A percentile compares a stretch with the other conserved stretches of the same genome.
Conservation (phyloP, 2,113 vertebrate species). For the Microtus montanus region DNA sequence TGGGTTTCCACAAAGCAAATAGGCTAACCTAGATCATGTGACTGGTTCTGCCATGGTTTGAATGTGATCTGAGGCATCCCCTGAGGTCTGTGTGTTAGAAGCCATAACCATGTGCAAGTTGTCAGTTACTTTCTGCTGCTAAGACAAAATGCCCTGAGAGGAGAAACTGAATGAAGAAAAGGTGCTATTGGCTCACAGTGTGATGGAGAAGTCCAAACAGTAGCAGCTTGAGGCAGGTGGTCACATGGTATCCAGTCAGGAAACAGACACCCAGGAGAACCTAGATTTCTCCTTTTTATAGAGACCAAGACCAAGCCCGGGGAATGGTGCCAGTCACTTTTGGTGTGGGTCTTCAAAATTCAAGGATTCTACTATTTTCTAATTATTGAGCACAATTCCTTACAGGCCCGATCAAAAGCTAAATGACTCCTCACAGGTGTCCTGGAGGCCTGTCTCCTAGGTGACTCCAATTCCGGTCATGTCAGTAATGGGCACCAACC, state of each 20-base stretch:
- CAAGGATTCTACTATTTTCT: not conserved
- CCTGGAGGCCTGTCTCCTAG: not conserved
- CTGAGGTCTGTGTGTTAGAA: accelerated
- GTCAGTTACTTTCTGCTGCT: not conserved
- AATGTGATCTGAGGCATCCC: not conserved
- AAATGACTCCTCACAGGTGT: not conserved
- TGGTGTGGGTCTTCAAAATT: not conserved
- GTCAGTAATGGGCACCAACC: not conserved
- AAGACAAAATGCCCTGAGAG: not conserved
- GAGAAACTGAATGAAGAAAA: not conserved
- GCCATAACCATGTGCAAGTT: not conserved
- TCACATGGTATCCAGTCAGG: not conserved
- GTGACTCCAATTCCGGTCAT: no score
- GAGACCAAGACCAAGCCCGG: not conserved
- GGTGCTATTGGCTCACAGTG: not conserved
- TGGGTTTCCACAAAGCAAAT: not conserved
- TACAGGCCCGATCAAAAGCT: not conserved
- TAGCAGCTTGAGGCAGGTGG: not conserved
- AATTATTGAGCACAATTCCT: not conserved
- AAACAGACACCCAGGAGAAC: not conserved
- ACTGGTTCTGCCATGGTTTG: not conserved
- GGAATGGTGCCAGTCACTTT: not conserved
- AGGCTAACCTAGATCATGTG: not conserved
- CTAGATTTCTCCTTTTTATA: no score
- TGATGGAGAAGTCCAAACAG: no score